Base-by-base conservation (phyloP, 2,888 invertebrate genomes). In the Coleophora flavipennella region DNA sequence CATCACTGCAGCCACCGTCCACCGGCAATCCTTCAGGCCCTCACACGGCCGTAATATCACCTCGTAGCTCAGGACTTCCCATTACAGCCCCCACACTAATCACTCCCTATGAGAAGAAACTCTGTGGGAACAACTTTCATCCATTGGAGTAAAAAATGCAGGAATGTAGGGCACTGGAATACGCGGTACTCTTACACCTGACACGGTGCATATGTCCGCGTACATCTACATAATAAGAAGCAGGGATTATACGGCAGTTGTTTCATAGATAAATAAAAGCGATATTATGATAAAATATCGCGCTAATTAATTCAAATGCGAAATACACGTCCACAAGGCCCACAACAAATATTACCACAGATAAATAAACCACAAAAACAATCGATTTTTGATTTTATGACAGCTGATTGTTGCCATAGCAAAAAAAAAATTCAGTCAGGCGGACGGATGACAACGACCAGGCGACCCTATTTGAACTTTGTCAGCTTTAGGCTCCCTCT, bases 121-220 rank as follows among this genome's bases (percentile, higher is more conserved):
- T 59, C 49, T 53, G 48, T 58, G 60, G 58, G 65, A 61, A 67
- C 62, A 69, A 74, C 70, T 78, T 75, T 77, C 77, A 77, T 83
- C 78, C 80, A 81, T 83, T 80, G 72, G 71, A 65, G 57, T 64
- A 66, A 69, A 65, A 69, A 67, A 57, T 67, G 57, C 51, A 58
- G 59, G 70, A 73, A 81, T 78, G 72, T 81, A 77, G 83, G 81
- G 57, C 83, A 80, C 66, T 40, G 26, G 40, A 39, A 14, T 39
- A 40, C 14, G 31, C 25, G 9, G 20, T 20, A 20, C 20, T 20
- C 6, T 20, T 20, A 20, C 20, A 20, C 20, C 20, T 20, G 20
- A 20, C 20, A 20, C 20, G 20, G 20, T 20, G 20, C 20, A 13
- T 27, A 14, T 35, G 12, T 20, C 3, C 12, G 4, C 11, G 13